Evolutionary conservation across 1,140 invertebrate species (phyloP), one percentile per base, ranked within the genome.

Genomic region (Drosophila repleta): DNA sequence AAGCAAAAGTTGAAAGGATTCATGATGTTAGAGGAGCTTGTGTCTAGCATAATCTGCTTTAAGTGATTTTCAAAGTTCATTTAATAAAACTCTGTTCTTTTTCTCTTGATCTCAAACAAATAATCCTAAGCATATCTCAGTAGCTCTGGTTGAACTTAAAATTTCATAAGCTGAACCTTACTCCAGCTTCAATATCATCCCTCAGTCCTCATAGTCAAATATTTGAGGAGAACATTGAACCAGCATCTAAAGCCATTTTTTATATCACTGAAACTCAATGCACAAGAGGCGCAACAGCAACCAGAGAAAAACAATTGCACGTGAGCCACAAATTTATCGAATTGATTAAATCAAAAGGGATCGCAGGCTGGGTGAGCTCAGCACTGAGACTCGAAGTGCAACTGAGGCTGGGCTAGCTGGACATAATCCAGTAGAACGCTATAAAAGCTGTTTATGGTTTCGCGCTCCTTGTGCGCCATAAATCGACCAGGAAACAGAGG

Each of bases 391-490:
- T 21, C n/a, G 21, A 29, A 18, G 29, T 35, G 11, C 17, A 29
- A 3, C 46, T 29, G 43, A n/a, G n/a, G 24, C 32, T 68, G 35
- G 41, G 21, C 66, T 62, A 39, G 62, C 24, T 74, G 60, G 64
- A 74, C 66, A 90, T 80, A 90, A 90, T 90, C 81, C 87, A 90
- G 87, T 90, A 90, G 87, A 90, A 90, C 82, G 73, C 82, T 61
- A 90, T 90, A 90, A 90, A 90, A 90, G 87, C 87, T 90, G 87
- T 90, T 90, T 90, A 90, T 90, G 82, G 87, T 83, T 90, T 90
- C 88, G 87, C 87, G 87, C 87, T 90, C 87, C 87, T 88, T 90
- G 79, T 90, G 74, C 76, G 56, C 82, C 82, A 87, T 90, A 90
- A 90, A 90, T 90, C 88, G 76, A 63, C 51, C 62, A 53, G 79